Conservation (phyloP, 2,797 vertebrate species). For the Thalassophryne amazonica region DNA sequence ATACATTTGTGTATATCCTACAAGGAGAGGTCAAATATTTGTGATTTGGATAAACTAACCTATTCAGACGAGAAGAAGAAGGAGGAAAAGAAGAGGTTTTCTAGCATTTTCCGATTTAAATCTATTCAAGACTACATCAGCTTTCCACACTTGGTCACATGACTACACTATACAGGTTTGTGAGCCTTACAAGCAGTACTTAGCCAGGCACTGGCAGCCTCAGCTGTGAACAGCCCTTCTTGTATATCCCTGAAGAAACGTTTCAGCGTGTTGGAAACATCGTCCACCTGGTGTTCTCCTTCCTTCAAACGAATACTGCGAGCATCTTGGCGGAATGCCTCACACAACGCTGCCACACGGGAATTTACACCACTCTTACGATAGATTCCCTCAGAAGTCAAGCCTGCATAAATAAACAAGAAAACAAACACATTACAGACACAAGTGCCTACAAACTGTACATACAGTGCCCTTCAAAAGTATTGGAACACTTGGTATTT, state of each 20-base stretch:
- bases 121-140: no score
- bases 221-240: slow-evolving; percentile 85
- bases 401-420: slow-evolving; percentile 65
- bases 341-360: slow-evolving; percentile 83
- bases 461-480: not conserved
- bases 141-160: no score
- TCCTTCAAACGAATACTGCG: slow-evolving; percentile 86
- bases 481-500: not conserved
- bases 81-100: no score
- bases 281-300: slow-evolving; percentile 90
- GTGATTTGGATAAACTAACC: no score
- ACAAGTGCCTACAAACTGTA: not conserved
- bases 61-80: no score
- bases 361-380: slow-evolving; percentile 94
- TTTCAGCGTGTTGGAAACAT: slow-evolving; percentile 91
- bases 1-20: no score
- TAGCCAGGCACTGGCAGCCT: slow-evolving; percentile 77
- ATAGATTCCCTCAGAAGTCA: slow-evolving; percentile 93
- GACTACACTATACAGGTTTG: no score
- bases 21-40: no score
- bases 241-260: slow-evolving; percentile 90
- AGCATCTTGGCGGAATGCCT: slow-evolving; percentile 83
- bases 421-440: not conserved
- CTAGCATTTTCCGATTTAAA: no score
- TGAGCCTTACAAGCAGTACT: slow-evolving; percentile 68